A percentile compares a stretch with the other conserved stretches of the same genome.
Conservation (phyloP, 2,888 invertebrate genomes). For the Theristus sp. region DNA sequence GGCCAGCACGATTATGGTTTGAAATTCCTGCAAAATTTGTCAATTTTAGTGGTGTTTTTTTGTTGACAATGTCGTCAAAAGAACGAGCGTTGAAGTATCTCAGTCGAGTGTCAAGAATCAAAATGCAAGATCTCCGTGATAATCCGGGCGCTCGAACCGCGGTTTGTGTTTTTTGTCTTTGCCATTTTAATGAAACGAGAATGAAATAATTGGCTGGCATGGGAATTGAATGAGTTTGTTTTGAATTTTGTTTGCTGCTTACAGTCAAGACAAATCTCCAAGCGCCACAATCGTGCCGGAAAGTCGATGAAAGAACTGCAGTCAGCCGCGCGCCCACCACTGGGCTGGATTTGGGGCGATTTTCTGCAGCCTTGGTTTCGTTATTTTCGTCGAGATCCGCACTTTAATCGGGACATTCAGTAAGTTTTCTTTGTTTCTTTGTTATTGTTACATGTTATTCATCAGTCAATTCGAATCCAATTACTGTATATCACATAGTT, state of each 20-base stretch:
- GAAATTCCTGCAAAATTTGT: too few relatives aligned
- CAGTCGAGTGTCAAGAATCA: neutral
- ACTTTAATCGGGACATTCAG: slow-evolving; percentile 18
- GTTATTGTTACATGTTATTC: neutral
- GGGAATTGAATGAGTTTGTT: too few relatives aligned
- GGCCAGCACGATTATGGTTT: too few relatives aligned
- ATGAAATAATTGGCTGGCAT: too few relatives aligned
- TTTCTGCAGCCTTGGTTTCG: slow-evolving; percentile 25
- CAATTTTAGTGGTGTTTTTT: too few relatives aligned
- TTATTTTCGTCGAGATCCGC: slow-evolving; percentile 21
- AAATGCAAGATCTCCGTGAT: neutral
- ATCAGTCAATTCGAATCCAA: neutral
- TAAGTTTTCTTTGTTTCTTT: neutral
- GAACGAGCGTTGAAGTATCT: neutral
- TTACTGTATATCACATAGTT: too few relatives aligned
- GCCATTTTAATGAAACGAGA: neutral
- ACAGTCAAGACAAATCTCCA: slow-evolving; percentile 10
- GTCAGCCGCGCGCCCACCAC: slow-evolving; percentile 23
- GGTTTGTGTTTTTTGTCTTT: neutral
- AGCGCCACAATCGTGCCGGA: slow-evolving; percentile 4
- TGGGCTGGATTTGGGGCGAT: slow-evolving; percentile 29
- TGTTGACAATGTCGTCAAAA: too few relatives aligned
- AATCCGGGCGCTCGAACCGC: neutral
- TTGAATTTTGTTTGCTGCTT: neutral
- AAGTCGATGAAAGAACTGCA: slow-evolving; percentile 8